Base-by-base conservation (phyloP, 2,888 invertebrate genomes). In the Thysanoteuthis rhombus region DNA sequence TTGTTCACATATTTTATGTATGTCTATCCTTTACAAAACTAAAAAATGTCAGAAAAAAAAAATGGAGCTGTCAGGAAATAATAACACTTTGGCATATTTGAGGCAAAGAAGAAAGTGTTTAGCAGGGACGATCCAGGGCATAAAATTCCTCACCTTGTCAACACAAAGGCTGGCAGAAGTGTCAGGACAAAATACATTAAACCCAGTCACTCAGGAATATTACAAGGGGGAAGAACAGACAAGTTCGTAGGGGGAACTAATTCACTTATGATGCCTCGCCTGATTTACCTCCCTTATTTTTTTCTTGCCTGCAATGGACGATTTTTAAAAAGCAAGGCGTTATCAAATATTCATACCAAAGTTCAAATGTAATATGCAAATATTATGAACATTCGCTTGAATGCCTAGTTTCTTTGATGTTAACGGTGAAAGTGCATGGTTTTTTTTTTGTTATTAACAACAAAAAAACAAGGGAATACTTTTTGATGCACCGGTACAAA, bases 301-400 rank as follows among this genome's bases (percentile, higher is more conserved):
- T n/a, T n/a, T 75, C 12, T n/a, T 75, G 75, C 3, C n/a, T n/a
- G 75, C 75, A n/a, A 22, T n/a, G 75, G 75, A 75, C 75, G 16
- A 16, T n/a, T 75, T 75, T 75, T n/a, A n/a, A n/a, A 75, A 47
- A 36, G 45, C 19, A 32, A 92, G 52, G 25, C 36, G 25, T 92
- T 45, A 94, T 52, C 42, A 47, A 47, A 45, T 93, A 93, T 39
- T 93, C 39, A 93, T n/a, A 4, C 12, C n/a, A 75, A 75, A 75
- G 75, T 75, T 75, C 75, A 75, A 16, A 75, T n/a, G 75, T 75
- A 75, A 75, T 75, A 75, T 75, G 75, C 75, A 75, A 75, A n/a
- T 75, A 75, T n/a, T n/a, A 75, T 75, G 75, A 75, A 75, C n/a
- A n/a, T 75, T n/a, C n/a, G n/a, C 58, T 58, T 28, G 1, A 6